Evolutionary conservation across 2,888 invertebrate genomes (phyloP), one percentile per base, ranked within the genome.

Genomic region (Tupiocoris notatus): DNA sequence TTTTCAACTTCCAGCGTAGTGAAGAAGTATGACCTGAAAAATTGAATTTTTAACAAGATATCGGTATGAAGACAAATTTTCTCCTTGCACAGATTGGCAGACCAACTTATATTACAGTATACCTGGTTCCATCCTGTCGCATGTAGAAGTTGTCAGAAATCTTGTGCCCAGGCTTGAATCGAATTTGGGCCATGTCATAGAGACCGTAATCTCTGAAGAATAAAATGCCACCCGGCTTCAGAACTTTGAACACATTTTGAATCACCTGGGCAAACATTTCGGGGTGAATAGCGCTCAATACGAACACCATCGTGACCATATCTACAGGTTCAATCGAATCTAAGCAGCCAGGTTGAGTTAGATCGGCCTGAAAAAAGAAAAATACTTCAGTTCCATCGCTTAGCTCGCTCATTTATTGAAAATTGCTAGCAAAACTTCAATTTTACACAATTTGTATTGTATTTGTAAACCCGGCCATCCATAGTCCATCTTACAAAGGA

Each of bases 61-160:
- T n/a, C n/a, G n/a, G n/a, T n/a, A n/a, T n/a, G n/a, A n/a, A n/a
- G n/a, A n/a, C n/a, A n/a, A n/a, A n/a, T n/a, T n/a, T n/a, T n/a
- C n/a, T n/a, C n/a, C n/a, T n/a, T n/a, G n/a, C n/a, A n/a, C n/a
- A n/a, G n/a, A n/a, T n/a, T n/a, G n/a, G n/a, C n/a, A n/a, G n/a
- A n/a, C n/a, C n/a, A n/a, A n/a, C n/a, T n/a, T n/a, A n/a, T n/a
- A n/a, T n/a, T n/a, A n/a, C n/a, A n/a, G n/a, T n/a, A n/a, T 17
- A 91, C 89, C 96, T 89, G 0, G 98, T 98, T 0, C 97, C 97
- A 88, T 99, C 98, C 84, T 98, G 98, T 18, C 98, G 86, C 88
- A 95, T 93, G 83, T 98, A 99, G 81, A 96, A 93, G 83, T 96
- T 94, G 1, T 98, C 96, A 0, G 89, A 85, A 67, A 98, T 92